phyloP scores from a whole-genome alignment of 2,113 vertebrate genomes.

The Ursus arctos region DNA sequence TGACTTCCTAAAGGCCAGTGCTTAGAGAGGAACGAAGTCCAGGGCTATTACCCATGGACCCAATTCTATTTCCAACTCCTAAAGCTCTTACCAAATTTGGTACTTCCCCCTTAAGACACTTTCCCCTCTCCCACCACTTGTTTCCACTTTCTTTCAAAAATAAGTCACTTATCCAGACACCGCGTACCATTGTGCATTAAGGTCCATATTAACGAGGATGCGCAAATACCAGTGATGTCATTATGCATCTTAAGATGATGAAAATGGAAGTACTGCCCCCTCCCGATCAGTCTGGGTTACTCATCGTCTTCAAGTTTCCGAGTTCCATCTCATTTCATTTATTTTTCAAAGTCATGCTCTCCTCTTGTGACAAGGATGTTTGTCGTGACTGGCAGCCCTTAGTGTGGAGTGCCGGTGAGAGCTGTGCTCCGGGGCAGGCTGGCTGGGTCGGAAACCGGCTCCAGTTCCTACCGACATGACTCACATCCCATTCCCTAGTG shows the following conservation, averaged over 20 bases:
- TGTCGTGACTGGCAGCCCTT: background rate
- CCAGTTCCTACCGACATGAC: background rate
- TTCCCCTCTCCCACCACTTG: background rate
- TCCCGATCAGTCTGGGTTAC: background rate
- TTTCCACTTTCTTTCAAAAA: constrained; percentile 47
- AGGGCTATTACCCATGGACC: background rate
- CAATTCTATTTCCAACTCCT: background rate
- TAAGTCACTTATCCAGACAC: background rate
- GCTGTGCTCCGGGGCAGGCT: background rate
- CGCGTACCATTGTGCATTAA: background rate
- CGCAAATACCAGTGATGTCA: background rate
- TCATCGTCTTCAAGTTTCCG: background rate
- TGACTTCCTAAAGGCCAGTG: background rate
- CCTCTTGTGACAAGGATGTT: background rate
- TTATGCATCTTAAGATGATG: background rate
- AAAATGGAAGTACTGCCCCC: background rate
- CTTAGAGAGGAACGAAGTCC: background rate
- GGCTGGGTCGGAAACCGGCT: background rate
- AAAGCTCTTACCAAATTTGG: background rate
- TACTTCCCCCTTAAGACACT: background rate
- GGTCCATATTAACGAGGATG: background rate
- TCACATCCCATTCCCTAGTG: background rate
- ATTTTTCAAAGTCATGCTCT: background rate
- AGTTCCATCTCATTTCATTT: background rate
- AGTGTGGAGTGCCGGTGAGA: background rate